phyloP scores from a whole-genome alignment of 2,113 vertebrate genomes.

The Morone saxatilis region DNA sequence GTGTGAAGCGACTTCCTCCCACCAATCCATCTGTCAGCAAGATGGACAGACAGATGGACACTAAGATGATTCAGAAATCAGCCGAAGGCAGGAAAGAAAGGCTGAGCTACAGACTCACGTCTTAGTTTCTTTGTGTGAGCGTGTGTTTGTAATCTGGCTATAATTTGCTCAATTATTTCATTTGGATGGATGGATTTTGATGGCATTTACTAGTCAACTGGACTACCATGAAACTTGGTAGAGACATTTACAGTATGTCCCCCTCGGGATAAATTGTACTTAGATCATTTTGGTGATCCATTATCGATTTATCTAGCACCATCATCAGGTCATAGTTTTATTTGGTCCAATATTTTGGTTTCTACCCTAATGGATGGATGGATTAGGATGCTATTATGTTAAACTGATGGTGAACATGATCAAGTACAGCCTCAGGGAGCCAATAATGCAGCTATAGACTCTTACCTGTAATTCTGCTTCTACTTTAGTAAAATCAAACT shows the following conservation, averaged over 20 bases:
- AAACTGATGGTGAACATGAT: too few relatives aligned
- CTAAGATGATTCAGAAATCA: slow-evolving; percentile 33
- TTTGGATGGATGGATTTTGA: background rate
- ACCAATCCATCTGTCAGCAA: slow-evolving; percentile 50
- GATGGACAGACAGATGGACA: slow-evolving; percentile 59
- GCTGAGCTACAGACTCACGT: slow-evolving; percentile 10
- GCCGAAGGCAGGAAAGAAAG: slow-evolving; percentile 6
- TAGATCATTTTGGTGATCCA: background rate
- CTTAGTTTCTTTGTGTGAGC: slow-evolving; percentile 5
- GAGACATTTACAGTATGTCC: background rate
- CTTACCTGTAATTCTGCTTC: background rate
- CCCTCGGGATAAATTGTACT: background rate
- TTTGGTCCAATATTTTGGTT: too few relatives aligned
- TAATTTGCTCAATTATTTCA: background rate
- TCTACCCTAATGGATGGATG: too few relatives aligned
- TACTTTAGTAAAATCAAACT: background rate
- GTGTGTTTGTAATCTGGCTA: background rate
- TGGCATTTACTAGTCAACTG: background rate
- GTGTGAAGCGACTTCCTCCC: slow-evolving; percentile 42
- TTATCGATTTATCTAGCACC: too few relatives aligned
- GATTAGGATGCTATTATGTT: too few relatives aligned
- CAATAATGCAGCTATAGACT: background rate
- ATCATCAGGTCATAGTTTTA: too few relatives aligned
- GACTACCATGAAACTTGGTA: background rate
- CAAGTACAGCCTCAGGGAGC: background rate